Evolutionary conservation across 1,140 invertebrate genomes (phyloP).

Genomic region (Drosophila guanche): DNA sequence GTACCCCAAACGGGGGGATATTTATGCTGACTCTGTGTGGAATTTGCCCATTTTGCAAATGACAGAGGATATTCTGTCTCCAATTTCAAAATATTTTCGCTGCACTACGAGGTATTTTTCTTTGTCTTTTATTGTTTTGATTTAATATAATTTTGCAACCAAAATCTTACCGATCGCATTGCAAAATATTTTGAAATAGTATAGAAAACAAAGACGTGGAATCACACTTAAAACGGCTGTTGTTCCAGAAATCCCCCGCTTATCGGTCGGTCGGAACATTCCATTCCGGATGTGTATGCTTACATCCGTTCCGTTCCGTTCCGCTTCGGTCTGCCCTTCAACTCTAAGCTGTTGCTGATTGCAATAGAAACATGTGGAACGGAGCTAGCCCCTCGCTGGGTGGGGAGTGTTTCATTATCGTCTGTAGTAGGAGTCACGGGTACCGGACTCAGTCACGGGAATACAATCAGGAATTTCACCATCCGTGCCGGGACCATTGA

Average conservation of each 20-base stretch:
- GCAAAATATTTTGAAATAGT: slow-evolving; percentile 49
- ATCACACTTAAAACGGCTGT: neutral
- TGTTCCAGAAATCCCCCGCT: neutral
- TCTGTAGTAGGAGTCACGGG: too few relatives aligned
- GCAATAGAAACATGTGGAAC: slow-evolving; percentile 12
- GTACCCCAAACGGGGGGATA: too few relatives aligned
- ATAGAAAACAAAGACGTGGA: slow-evolving; percentile 1
- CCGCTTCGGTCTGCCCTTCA: slow-evolving; percentile 4
- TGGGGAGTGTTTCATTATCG: slow-evolving; percentile 15
- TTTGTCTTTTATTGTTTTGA: neutral
- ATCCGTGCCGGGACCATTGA: too few relatives aligned
- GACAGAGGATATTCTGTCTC: too few relatives aligned
- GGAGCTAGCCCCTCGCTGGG: slow-evolving; percentile 28
- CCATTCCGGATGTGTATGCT: slow-evolving; percentile 21
- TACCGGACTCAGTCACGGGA: too few relatives aligned
- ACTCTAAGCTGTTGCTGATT: slow-evolving; percentile 20
- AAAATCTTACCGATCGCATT: slow-evolving; percentile 11
- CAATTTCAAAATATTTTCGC: too few relatives aligned
- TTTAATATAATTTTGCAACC: neutral
- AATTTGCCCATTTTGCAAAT: too few relatives aligned
- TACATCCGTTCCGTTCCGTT: slow-evolving; percentile 29
- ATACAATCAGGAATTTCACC: too few relatives aligned
- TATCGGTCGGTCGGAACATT: slow-evolving; percentile 3
- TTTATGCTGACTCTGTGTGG: too few relatives aligned
- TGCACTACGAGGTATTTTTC: too few relatives aligned